phyloP scores from a whole-genome alignment of 1,140 invertebrate species.

The Micrasema longulum region DNA sequence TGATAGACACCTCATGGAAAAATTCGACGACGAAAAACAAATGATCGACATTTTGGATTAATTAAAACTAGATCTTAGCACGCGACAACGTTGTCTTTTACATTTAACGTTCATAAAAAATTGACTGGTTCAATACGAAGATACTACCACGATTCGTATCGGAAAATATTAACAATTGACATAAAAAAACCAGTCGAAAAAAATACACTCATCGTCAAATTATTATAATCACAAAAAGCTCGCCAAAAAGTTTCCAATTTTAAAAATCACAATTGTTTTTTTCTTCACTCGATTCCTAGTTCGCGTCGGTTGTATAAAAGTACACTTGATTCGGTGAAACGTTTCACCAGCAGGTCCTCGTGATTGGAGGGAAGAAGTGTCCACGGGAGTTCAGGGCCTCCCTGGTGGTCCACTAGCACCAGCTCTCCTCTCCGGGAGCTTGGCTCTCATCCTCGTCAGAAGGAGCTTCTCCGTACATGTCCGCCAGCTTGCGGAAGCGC shows the following conservation, averaged over 20 bases:
- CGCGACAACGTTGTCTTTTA: constrained; percentile 30
- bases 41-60: constrained; percentile 38
- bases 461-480: constrained; percentile 95
- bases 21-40: constrained; percentile 42
- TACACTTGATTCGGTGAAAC: constrained; percentile 20
- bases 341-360: background rate
- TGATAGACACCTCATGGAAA: constrained; percentile 50
- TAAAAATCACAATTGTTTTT: constrained; percentile 8
- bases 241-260: constrained; percentile 6
- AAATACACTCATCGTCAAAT: constrained; percentile 24
- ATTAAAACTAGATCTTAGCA: constrained; percentile 30
- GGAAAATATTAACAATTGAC: constrained; percentile 39
- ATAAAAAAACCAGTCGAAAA: constrained; percentile 32
- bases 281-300: constrained; percentile 22
- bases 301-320: constrained; percentile 29
- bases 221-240: constrained; percentile 39
- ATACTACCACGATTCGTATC: constrained; percentile 20
- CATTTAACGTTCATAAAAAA: constrained; percentile 31
- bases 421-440: constrained; percentile 79
- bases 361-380: constrained; percentile 2
- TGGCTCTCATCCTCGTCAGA: constrained; percentile 82
- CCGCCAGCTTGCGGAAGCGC: constrained; percentile 94
- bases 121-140: constrained; percentile 38
- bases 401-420: constrained; percentile 73
- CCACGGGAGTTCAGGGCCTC: constrained; percentile 1